Evolutionary conservation across 2,797 vertebrate genomes (phyloP), one percentile per base, ranked within the genome.

Genomic region (Myotis daubentonii): DNA sequence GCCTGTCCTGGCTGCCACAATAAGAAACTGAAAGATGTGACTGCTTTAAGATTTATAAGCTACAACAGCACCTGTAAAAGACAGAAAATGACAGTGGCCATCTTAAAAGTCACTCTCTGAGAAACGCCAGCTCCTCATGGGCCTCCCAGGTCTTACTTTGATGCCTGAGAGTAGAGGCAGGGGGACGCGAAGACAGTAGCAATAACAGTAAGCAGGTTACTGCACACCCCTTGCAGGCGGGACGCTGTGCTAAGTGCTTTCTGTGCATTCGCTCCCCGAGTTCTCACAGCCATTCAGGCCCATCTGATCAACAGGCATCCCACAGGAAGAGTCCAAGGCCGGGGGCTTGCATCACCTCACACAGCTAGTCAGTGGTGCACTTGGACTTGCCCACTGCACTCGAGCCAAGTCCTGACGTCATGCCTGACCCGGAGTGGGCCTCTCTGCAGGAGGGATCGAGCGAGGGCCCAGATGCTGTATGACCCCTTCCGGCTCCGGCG

Each of bases 241-340:
- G 25, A 44, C 3, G 0, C 17, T 23, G 36, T 9, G 88, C 78
- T 19, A 5, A 25, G 8, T 13, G 22, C 33, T 16, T 65, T 5
- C 17, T 6, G 0, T 1, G 20, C 23, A 8, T 20, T 6, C 16
- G 51, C n/a, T 85, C 70, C 0, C 2, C 1, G 19, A 6, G 22
- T 6, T 20, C 60, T 51, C 70, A 5, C 28, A 8, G 25, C 11
- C 4, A 33, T 2, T 8, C 25, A 78, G 62, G 57, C n/a, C 0
- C 0, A 28, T 8, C 0, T 19, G 0, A 41, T 7, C 2, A 7
- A 0, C 3, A 30, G 0, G 17, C 28, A 7, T 8, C 33, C 62
- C 23, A 55, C 20, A 49, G 76, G 12, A 44, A 44, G 23, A 15
- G 11, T 12, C 57, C 3, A 13, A 16, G 76, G 70, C 7, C 38